A percentile compares a stretch with the other conserved stretches of the same genome.
Conservation (phyloP, 2,797 vertebrate genomes). For the Gymnothorax reevesii region DNA sequence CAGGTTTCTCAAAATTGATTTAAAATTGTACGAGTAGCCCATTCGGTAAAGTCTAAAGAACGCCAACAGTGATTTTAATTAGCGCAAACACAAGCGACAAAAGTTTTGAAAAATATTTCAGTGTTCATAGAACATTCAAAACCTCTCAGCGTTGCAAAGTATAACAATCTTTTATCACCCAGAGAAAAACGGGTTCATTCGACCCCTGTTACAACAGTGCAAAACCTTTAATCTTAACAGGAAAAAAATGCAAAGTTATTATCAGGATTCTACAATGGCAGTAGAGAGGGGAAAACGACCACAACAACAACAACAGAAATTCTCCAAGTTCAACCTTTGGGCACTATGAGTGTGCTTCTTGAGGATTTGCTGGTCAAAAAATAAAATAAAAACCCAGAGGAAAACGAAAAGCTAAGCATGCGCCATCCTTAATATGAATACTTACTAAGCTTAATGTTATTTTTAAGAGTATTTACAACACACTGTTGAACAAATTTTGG, state of each 20-base stretch:
- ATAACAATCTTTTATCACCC: neutral
- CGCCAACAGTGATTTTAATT: neutral
- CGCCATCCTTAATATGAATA: neutral
- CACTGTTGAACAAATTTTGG: neutral
- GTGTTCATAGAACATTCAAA: conserved; percentile 9
- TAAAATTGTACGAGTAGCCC: neutral
- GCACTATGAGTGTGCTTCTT: no score
- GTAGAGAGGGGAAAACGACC: neutral
- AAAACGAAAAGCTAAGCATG: neutral
- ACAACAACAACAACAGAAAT: no score
- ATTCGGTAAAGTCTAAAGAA: neutral
- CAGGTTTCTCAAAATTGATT: neutral
- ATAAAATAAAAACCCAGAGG: neutral
- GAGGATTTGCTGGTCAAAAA: neutral
- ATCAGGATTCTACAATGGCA: neutral
- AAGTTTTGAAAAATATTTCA: neutral
- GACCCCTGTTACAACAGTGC: neutral
- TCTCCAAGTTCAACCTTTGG: no score
- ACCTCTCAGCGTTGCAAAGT: neutral
- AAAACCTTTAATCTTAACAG: neutral
- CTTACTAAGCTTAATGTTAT: neutral
- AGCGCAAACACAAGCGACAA: neutral
- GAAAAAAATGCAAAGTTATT: neutral
- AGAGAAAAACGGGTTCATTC: neutral
- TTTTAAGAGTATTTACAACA: neutral